Base-by-base conservation (phyloP, 2,113 vertebrate genomes). In the Leiothrix lutea region DNA sequence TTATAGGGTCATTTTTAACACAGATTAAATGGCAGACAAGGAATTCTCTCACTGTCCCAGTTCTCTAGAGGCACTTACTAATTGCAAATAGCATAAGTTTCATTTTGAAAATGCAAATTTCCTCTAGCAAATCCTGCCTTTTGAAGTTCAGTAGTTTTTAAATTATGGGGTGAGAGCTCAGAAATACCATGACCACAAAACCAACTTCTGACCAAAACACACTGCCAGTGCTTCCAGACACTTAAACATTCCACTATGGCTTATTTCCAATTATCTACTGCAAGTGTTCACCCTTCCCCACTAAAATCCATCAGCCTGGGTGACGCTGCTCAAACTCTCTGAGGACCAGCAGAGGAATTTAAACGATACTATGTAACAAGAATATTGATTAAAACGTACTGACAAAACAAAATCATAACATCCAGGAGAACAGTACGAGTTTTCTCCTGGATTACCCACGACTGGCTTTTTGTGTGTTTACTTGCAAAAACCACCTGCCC, bases 171-270 rank as follows among this genome's bases (percentile, higher is more conserved):
- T 14, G 16, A 81, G 23, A 44, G 20, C 74, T 50, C 50, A 84
- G 40, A 84, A 73, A 80, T 2, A 45, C 0, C 9, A 25, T 4
- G 42, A 14, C 26, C 51, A 31, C 22, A 61, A 67, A 64, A 31
- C 9, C 38, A 38, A 4, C 17, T 22, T 38, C 66, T 21, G 16
- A 25, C 14, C n/a, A 36, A 71, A 84, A 45, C 36, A 58, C 8
- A 8, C 8, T 24, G 15, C 13, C 33, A 40, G 12, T 29, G 19
- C 40, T 61, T 73, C 17, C 58, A 73, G 20, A 25, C 2, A 24
- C 10, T 6, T 1, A 11, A 65, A 38, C 22, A 10, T 47, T 64
- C 33, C 50, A 11, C 24, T n/a, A 3, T 0, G 2, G 31, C 13
- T 73, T 12, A 44, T 9, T 73, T 66, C 45, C 58, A 71, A 3